Conservation (phyloP, 2,113 vertebrate genomes). For the Hyaena hyaena region DNA sequence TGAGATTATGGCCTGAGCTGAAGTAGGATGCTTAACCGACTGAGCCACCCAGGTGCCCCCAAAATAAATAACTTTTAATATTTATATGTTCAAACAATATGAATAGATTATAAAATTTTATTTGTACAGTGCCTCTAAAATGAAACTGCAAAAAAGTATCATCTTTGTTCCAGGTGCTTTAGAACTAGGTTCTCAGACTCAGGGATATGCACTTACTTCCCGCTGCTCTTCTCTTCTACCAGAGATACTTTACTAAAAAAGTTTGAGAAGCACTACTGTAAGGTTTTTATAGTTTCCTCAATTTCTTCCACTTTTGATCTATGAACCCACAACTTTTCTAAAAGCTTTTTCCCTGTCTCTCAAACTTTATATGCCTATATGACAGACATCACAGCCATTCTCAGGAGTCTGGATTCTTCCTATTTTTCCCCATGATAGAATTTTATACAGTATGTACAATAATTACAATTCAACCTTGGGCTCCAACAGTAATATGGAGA, state of each 20-base stretch:
- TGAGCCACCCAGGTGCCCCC: too few relatives aligned
- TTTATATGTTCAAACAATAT: constrained; percentile 31
- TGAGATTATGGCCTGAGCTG: too few relatives aligned
- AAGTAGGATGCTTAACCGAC: too few relatives aligned
- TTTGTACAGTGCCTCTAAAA: constrained; percentile 21
- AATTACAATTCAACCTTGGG: not conserved
- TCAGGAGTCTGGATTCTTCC: constrained; percentile 28
- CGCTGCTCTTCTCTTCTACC: not conserved
- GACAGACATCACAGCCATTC: constrained; percentile 6
- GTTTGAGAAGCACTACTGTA: not conserved
- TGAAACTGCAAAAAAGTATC: not conserved
- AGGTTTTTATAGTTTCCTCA: not conserved
- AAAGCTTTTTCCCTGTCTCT: not conserved
- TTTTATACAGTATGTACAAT: not conserved
- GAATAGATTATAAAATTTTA: not conserved
- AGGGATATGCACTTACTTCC: not conserved
- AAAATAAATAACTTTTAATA: not conserved
- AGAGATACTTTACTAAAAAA: not conserved
- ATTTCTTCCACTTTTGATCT: not conserved
- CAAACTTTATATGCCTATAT: not conserved
- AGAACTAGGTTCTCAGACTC: not conserved
- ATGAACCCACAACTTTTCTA: not conserved
- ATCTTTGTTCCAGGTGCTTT: constrained; percentile 17
- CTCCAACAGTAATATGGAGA: not conserved
- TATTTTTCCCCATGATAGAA: not conserved